Evolutionary conservation across 1,140 invertebrate species (phyloP).

Genomic region (Acyrthosiphon pisum): DNA sequence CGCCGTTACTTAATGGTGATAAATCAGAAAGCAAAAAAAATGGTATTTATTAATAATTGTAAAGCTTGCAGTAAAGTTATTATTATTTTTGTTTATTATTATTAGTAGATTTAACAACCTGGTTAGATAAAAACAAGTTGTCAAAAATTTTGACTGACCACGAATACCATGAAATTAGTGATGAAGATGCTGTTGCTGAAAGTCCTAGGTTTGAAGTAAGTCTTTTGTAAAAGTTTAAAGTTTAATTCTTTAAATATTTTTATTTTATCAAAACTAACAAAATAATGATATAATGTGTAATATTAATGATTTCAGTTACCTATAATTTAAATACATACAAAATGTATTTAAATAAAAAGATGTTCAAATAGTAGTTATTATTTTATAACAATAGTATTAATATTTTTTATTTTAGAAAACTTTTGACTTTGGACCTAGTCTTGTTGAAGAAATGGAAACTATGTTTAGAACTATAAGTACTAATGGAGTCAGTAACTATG

Average conservation of each 20-base stretch:
- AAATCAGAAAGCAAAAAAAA: conserved; percentile 58
- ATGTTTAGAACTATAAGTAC: conserved; percentile 81
- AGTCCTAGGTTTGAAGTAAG: conserved; percentile 66
- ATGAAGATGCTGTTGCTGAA: conserved; percentile 75
- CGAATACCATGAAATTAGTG: conserved; percentile 92
- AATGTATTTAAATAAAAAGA: too few species aligned
- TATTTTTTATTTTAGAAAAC: conserved; percentile 69
- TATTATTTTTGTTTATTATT: conserved; percentile 15
- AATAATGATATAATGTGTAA: neutral
- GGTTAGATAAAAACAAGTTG: conserved; percentile 48
- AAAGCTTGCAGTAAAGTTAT: neutral
- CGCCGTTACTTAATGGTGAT: conserved; percentile 64
- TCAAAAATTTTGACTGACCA: conserved; percentile 60
- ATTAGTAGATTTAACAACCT: conserved; percentile 35
- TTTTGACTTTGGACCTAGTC: conserved; percentile 89
- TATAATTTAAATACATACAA: neutral
- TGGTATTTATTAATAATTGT: conserved; percentile 46
- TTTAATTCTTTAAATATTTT: neutral
- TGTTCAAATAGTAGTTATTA: neutral
- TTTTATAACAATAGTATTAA: neutral
- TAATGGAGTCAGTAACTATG: conserved; percentile 58
- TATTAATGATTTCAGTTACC: neutral
- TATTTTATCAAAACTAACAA: neutral
- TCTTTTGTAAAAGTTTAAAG: neutral
- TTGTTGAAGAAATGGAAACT: conserved; percentile 95